Conservation (phyloP, 2,888 invertebrate genomes). For the Morpho helenor region DNA sequence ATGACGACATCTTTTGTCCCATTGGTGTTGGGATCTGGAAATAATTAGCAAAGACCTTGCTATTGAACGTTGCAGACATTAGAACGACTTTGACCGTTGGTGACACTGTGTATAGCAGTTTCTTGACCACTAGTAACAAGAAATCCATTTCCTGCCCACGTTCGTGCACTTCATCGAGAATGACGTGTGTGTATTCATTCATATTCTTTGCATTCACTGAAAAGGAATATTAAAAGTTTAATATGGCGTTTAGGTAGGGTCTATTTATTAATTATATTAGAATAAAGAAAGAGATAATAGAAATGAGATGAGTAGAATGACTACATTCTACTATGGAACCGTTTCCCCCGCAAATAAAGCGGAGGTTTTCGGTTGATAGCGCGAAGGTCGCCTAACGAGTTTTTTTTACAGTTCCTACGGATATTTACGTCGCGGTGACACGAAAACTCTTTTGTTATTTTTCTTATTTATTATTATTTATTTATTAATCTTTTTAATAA, state of each 20-base stretch:
- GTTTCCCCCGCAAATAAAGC: slow-evolving; percentile 31
- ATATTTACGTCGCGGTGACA: slow-evolving; percentile 44
- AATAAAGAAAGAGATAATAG: background rate
- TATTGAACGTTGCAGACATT: slow-evolving; percentile 97
- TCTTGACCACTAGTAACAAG: slow-evolving; percentile 88
- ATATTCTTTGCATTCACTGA: slow-evolving; percentile 83
- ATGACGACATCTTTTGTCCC: slow-evolving; percentile 50
- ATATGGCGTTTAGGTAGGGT: too few species aligned
- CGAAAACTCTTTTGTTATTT: slow-evolving; percentile 25
- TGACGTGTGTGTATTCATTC: slow-evolving; percentile 90
- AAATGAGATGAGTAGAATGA: background rate
- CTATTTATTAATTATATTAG: too few species aligned
- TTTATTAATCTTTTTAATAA: slow-evolving; percentile 1
- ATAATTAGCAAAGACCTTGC: slow-evolving; percentile 84
- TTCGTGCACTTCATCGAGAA: slow-evolving; percentile 97
- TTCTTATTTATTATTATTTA: slow-evolving; percentile 12
- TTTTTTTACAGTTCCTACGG: slow-evolving; percentile 74
- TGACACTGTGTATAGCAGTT: slow-evolving; percentile 81
- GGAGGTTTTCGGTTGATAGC: slow-evolving; percentile 62
- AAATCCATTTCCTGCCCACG: slow-evolving; percentile 96
- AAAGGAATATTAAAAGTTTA: slow-evolving; percentile 21
- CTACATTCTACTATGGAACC: slow-evolving; percentile 28
- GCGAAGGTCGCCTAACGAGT: slow-evolving; percentile 68
- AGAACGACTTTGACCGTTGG: slow-evolving; percentile 78
- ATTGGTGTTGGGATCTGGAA: slow-evolving; percentile 58